Percentiles rank a stretch among this genome's conserved stretches.
Evolutionary conservation across 2,888 invertebrate genomes (phyloP).

Genomic region (Microctonus brassicae): DNA sequence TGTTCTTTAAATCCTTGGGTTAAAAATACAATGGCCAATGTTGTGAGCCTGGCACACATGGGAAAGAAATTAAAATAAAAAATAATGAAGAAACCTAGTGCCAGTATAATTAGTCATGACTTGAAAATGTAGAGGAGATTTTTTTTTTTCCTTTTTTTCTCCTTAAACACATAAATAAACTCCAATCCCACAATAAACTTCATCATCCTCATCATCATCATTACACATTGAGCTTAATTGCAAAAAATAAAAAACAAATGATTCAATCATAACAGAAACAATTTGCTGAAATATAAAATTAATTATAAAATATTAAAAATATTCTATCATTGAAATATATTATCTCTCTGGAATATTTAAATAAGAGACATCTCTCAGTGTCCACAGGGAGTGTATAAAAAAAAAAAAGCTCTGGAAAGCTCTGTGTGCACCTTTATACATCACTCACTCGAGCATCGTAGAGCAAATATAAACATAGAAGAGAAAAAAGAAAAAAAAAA

Average conservation of each 20-base stretch:
- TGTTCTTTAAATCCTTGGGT: slow-evolving; percentile 16
- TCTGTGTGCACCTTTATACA: slow-evolving; percentile 1
- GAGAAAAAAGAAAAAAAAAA: not conserved
- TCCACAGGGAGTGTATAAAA: not conserved
- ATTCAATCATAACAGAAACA: not conserved
- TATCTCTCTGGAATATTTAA: not conserved
- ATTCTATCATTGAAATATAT: not conserved
- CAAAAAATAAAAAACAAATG: not conserved
- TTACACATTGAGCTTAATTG: not conserved
- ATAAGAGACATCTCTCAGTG: not conserved
- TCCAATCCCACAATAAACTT: not conserved
- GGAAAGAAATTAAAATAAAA: not conserved
- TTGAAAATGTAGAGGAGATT: not conserved
- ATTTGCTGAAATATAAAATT: no score
- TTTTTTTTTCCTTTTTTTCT: not conserved
- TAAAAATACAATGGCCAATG: slow-evolving; percentile 25
- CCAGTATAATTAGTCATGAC: slow-evolving; percentile 1
- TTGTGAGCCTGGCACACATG: not conserved
- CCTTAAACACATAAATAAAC: not conserved
- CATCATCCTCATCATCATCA: not conserved
- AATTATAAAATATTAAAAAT: no score
- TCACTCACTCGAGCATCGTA: slow-evolving; percentile 12
- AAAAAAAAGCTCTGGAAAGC: slow-evolving; percentile 9
- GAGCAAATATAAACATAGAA: slow-evolving; percentile 25
- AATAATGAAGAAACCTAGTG: not conserved